Conservation (phyloP, 2,797 vertebrate genomes). For the Liasis olivaceus region DNA sequence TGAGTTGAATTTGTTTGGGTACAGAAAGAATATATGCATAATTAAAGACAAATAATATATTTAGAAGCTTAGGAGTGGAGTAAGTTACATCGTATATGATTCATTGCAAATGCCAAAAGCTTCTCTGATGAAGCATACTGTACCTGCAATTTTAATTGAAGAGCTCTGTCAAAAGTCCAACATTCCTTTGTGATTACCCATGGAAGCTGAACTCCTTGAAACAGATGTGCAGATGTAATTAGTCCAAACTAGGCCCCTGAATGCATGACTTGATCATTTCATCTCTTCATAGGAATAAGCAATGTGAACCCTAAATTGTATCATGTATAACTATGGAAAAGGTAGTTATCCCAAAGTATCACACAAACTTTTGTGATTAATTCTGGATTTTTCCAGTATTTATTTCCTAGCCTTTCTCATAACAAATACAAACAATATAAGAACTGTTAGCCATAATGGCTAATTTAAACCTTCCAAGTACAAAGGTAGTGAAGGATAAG, state of each 20-base stretch:
- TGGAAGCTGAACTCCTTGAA: slow-evolving; percentile 40
- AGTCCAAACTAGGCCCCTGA: slow-evolving; percentile 38
- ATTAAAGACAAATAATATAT: slow-evolving; percentile 12
- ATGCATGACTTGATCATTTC: slow-evolving; percentile 41
- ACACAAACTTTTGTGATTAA: not conserved
- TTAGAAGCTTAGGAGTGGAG: not conserved
- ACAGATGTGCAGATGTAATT: slow-evolving; percentile 42
- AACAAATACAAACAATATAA: not conserved
- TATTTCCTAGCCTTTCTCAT: not conserved
- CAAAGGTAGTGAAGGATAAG: not conserved
- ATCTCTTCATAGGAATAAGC: not conserved
- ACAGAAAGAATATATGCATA: not conserved
- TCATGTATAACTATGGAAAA: not conserved
- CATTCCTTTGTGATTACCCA: slow-evolving; percentile 44
- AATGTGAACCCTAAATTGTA: not conserved
- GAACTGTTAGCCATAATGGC: not conserved
- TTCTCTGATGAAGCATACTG: slow-evolving; percentile 11
- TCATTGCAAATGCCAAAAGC: slow-evolving; percentile 4
- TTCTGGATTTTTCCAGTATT: not conserved
- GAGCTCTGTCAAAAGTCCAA: slow-evolving; percentile 37
- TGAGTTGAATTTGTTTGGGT: not conserved
- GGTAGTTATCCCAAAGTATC: not conserved
- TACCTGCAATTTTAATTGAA: slow-evolving; percentile 51
- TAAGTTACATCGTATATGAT: not conserved
- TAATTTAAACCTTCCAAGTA: not conserved